Conservation (phyloP, 92 coral and sea anemone species). For the Paragorgia papillata region DNA sequence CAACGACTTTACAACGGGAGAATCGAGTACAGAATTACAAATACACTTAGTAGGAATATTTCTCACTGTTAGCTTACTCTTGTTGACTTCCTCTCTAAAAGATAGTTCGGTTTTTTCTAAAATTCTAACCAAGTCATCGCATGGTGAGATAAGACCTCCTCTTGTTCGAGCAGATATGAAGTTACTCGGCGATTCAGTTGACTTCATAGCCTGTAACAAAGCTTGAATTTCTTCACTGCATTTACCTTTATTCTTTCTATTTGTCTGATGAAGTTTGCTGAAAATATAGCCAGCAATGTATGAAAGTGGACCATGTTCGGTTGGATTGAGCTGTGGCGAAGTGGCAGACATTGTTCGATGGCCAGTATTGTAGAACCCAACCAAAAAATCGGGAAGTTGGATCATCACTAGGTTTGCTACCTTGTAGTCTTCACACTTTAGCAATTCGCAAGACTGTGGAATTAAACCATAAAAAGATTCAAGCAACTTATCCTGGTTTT, state of each 20-base stretch:
- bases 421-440: background rate
- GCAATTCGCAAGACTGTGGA: background rate
- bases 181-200: background rate
- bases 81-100: background rate
- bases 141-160: slow-evolving; percentile 23
- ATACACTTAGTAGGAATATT: slow-evolving; percentile 1
- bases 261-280: background rate
- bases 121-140: slow-evolving; percentile 21
- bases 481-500: slow-evolving; percentile 8
- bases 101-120: background rate
- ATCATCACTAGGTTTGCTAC: slow-evolving; percentile 3
- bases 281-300: background rate
- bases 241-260: background rate
- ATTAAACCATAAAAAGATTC: slow-evolving; percentile 17
- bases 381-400: background rate
- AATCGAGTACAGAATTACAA: background rate
- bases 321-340: background rate
- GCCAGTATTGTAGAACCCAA: background rate
- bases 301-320: background rate
- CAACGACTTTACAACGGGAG: slow-evolving; percentile 16
- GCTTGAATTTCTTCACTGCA: background rate
- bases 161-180: slow-evolving; percentile 29
- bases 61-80: background rate
- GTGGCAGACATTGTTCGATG: background rate
- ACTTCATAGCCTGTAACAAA: background rate